Evolutionary conservation across 2,888 invertebrate genomes (phyloP).

Genomic region (Herminia tarsipennalis): DNA sequence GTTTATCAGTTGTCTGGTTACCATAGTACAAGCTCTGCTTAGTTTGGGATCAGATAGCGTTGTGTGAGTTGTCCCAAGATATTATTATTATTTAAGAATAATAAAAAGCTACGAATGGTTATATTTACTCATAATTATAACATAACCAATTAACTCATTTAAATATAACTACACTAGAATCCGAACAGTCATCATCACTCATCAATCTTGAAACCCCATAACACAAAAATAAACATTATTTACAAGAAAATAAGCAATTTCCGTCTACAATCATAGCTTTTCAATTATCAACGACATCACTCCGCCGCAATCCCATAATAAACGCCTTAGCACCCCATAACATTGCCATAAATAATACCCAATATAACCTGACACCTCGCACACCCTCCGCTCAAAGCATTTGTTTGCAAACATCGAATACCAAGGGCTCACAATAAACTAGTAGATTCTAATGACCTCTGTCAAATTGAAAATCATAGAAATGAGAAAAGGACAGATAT

Average conservation of each 20-base stretch:
- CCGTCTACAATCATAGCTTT: conserved; percentile 38
- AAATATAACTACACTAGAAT: too few species aligned
- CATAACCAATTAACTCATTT: too few species aligned
- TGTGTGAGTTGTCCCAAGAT: too few species aligned
- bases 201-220: neutral
- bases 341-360: conserved; percentile 21
- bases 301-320: conserved; percentile 21
- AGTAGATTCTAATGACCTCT: conserved; percentile 52
- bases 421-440: conserved; percentile 21
- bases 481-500: conserved; percentile 59
- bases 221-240: conserved; percentile 29
- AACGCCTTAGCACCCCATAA: conserved; percentile 33
- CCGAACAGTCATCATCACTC: too few species aligned
- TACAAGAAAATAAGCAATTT: conserved; percentile 44
- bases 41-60: too few species aligned
- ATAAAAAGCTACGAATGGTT: too few species aligned
- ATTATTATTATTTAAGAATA: too few species aligned
- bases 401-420: conserved; percentile 24
- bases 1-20: too few species aligned
- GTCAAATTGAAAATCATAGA: conserved; percentile 47
- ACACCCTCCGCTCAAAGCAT: conserved; percentile 23
- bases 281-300: conserved; percentile 42
- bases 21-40: too few species aligned
- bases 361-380: conserved; percentile 13
- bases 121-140: too few species aligned